Base-by-base conservation (phyloP, 2,113 vertebrate species). In the Menura novaehollandiae region DNA sequence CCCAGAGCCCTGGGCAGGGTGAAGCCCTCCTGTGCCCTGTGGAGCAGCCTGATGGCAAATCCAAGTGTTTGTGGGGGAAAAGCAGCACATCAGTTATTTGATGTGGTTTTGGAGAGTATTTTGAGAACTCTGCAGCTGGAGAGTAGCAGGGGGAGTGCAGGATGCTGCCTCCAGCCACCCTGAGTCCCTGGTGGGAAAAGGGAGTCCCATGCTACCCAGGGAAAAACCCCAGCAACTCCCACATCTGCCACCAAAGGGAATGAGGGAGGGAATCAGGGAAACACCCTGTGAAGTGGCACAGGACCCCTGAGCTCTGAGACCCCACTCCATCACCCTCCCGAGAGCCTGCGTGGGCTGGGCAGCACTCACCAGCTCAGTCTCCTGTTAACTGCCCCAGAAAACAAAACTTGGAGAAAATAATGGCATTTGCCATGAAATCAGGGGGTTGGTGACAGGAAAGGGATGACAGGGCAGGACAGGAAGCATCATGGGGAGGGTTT, bases 141-240 rank as follows among this genome's bases (percentile, higher is more conserved):
- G 15, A n/a, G 35, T 20, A 62, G 63, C 11, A 2, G 4, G 6
- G 30, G 35, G 27, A 63, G 26, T 1, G 1, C 3, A 3, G 51
- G 56, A 27, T 35, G 55, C 17, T 60, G 60, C 43, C 26, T 78
- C 41, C 37, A 74, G 74, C 17, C 4, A 3, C 44, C 49, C 44
- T 0, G 4, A 95, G 53, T 43, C n/a, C 1, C 13, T 0, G 0
- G 13, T 3, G 4, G 22, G 59, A 32, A 74, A 63, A 58, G 13
- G 17, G 14, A 15, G 4, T 30, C 32, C 2, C 0, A 26, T 16
- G 41, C 26, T 75, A 8, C 41, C 51, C 4, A 4, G 13, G 32
- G 7, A 1, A 3, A 46, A 7, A 16, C 14, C 19, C 7, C 1
- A 0, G 26, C 44, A 75, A 17, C 13, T 41, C 14, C 35, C 0